Conservation (phyloP, 2,797 vertebrate species). For the Simalia tracyae region DNA sequence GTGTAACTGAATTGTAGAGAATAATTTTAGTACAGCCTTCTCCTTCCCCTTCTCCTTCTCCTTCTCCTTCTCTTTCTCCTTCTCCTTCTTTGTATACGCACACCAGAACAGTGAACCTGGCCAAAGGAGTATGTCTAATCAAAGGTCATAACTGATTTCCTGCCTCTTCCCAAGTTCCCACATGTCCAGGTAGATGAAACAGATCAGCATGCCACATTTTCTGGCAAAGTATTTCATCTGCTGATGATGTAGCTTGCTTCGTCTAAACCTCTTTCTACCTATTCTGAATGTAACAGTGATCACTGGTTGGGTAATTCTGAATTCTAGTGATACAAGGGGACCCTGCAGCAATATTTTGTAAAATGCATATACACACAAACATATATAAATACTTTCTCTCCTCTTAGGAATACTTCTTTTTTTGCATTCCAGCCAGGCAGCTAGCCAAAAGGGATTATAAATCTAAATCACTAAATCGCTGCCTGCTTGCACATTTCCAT, state of each 20-base stretch:
- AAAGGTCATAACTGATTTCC: background rate
- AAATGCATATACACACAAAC: background rate
- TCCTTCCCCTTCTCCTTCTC: background rate
- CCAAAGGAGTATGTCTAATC: background rate
- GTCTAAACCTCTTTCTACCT: too few species aligned
- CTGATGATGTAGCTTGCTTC: background rate
- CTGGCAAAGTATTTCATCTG: background rate
- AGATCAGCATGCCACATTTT: background rate
- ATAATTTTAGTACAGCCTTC: slow-evolving; percentile 1
- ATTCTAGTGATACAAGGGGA: background rate
- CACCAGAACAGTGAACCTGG: background rate
- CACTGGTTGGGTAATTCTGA: background rate
- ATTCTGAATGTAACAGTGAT: background rate
- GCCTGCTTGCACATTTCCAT: background rate
- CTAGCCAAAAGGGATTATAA: background rate
- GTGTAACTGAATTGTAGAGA: slow-evolving; percentile 44
- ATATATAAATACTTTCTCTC: background rate
- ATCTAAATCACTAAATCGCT: background rate
- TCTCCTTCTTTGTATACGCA: too few species aligned
- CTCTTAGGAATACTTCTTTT: background rate
- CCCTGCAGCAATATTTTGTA: too few species aligned
- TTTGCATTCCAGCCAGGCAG: background rate
- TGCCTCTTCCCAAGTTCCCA: background rate
- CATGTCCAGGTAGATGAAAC: background rate
- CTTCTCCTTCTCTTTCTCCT: background rate